phyloP scores from a whole-genome alignment of 2,113 vertebrate genomes.

The Atherinomorus stipes region DNA sequence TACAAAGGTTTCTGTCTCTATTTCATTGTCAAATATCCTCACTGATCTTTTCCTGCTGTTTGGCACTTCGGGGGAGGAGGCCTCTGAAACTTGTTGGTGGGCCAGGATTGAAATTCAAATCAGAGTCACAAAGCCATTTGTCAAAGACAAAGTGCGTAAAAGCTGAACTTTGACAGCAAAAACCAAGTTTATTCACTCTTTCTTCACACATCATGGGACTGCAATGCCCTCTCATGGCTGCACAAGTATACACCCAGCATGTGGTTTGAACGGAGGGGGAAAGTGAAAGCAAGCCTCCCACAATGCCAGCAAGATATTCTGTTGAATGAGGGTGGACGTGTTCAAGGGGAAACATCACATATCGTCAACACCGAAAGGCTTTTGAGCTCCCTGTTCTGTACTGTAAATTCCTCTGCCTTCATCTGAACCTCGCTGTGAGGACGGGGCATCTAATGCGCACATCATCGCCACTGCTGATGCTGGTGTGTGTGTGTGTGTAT shows the following conservation, averaged over 20 bases:
- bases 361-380: conserved; percentile 49
- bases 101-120: conserved; percentile 67
- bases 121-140: conserved; percentile 46
- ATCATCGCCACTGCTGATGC: conserved; percentile 26
- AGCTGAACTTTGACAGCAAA: conserved; percentile 67
- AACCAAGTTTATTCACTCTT: conserved; percentile 62
- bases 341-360: conserved; percentile 41
- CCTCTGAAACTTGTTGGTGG: conserved; percentile 60
- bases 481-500: conserved; percentile 18
- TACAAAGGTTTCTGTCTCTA: conserved; percentile 60
- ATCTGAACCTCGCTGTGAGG: conserved; percentile 24
- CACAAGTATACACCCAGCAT: conserved; percentile 38
- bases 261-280: conserved; percentile 34
- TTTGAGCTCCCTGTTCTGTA: conserved; percentile 51
- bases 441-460: conserved; percentile 34
- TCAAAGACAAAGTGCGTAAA: conserved; percentile 46
- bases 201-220: conserved; percentile 64
- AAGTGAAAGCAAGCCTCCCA: conserved; percentile 61
- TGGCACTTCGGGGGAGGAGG: conserved; percentile 31
- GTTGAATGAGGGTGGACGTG: conserved; percentile 27
- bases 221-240: conserved; percentile 80
- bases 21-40: conserved; percentile 67
- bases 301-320: conserved; percentile 19
- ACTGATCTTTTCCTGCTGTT: conserved; percentile 42
- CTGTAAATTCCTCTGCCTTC: conserved; percentile 55